A percentile compares a stretch with the other conserved stretches of the same genome.
phyloP scores from a whole-genome alignment of 2,797 vertebrate genomes.

The Rhinoraja longicauda region DNA sequence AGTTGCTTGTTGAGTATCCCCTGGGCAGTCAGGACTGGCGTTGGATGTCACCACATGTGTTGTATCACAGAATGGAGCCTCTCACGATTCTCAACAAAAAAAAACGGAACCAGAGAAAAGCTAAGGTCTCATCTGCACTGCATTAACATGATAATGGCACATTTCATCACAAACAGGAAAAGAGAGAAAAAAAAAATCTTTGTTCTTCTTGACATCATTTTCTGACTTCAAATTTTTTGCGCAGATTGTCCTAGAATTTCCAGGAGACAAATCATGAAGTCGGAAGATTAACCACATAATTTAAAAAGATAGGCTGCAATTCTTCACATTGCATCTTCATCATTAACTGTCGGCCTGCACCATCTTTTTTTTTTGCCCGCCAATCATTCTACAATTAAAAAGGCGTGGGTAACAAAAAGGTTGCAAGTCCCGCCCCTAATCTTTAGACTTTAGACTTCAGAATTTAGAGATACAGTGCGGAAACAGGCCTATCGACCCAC shows the following conservation, averaged over 20 bases:
- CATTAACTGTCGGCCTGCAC: neutral
- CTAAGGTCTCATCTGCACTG: constrained; percentile 33
- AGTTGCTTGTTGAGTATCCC: constrained; percentile 56
- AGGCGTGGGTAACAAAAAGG: neutral
- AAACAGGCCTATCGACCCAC: too few relatives aligned
- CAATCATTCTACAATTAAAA: neutral
- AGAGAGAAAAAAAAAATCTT: neutral
- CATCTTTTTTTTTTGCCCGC: neutral
- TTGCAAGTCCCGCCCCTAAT: neutral
- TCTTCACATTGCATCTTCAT: neutral
- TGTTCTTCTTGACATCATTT: neutral
- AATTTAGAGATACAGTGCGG: too few relatives aligned
- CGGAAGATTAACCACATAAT: neutral
- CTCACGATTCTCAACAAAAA: neutral
- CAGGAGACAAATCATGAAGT: neutral
- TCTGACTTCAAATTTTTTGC: constrained; percentile 2
- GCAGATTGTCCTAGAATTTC: neutral
- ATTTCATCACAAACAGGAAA: constrained; percentile 5
- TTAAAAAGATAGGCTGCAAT: neutral
- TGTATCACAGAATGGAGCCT: constrained; percentile 45
- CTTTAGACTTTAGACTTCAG: too few relatives aligned
- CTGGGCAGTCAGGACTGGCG: constrained; percentile 44
- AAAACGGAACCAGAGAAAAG: neutral
- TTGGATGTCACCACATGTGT: constrained; percentile 50
- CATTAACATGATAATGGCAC: constrained; percentile 31